Percentiles rank a stretch among this genome's conserved stretches.
Conservation (phyloP, 2,888 invertebrate genomes). For the Drosophila neonasuta region DNA sequence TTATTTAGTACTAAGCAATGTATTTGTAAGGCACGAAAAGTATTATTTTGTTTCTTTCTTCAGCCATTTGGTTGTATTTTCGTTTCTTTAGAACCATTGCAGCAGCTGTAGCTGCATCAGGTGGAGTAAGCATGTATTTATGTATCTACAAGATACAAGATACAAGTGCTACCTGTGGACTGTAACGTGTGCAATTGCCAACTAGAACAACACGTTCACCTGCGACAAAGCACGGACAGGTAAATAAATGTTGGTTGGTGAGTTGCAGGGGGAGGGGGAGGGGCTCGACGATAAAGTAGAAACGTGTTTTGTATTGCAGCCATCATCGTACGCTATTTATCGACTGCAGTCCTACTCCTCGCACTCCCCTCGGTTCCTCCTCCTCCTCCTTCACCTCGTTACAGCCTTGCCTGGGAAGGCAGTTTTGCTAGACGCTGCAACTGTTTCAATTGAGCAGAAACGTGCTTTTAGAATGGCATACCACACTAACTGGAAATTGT, state of each 20-base stretch:
- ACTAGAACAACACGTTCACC: conserved; percentile 76
- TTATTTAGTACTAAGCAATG: no score
- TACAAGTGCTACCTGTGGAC: conserved; percentile 33
- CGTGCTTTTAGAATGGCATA: conserved; percentile 68
- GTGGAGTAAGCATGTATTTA: neutral
- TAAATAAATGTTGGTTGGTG: conserved; percentile 43
- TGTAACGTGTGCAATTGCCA: conserved; percentile 72
- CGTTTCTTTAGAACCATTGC: conserved; percentile 11
- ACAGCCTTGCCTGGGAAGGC: neutral
- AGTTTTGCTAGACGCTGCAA: neutral
- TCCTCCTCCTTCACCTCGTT: no score
- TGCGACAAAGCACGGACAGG: conserved; percentile 63
- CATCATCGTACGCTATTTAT: conserved; percentile 65
- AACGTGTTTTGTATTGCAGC: conserved; percentile 73
- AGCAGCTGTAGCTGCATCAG: conserved; percentile 5
- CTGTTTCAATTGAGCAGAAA: conserved; percentile 52
- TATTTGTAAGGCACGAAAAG: neutral
- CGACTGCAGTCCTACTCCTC: conserved; percentile 26
- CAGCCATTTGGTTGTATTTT: conserved; percentile 6
- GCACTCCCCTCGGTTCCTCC: neutral
- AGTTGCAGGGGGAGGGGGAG: conserved; percentile 2
- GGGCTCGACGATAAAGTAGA: conserved; percentile 60
- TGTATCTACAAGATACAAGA: conserved; percentile 29
- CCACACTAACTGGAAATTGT: conserved; percentile 72
- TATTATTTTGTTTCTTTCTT: neutral